Conservation (phyloP, 2,888 invertebrate species). For the Microchrysa polita region DNA sequence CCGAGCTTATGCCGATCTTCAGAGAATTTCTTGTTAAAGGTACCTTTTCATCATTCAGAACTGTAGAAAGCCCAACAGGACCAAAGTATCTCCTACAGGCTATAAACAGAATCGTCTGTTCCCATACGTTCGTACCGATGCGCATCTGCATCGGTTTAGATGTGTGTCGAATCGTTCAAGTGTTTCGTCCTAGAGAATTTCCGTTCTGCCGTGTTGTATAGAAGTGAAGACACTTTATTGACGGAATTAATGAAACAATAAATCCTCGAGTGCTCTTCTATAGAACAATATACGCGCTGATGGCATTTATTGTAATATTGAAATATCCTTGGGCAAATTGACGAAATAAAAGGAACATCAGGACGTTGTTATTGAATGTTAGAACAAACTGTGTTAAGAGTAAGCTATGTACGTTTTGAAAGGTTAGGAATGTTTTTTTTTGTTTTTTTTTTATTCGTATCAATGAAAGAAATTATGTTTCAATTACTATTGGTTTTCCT, state of each 20-base stretch:
- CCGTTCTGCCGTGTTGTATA: neutral
- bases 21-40: no score
- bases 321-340: conserved; percentile 37
- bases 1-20: no score
- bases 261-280: conserved; percentile 33
- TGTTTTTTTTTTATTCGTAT: no score
- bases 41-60: neutral
- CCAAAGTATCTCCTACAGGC: neutral
- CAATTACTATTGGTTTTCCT: no score
- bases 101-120: no score
- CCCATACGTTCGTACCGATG: neutral
- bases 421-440: no score
- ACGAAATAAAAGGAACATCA: conserved; percentile 26
- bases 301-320: conserved; percentile 36
- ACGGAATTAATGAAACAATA: conserved; percentile 39
- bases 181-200: neutral
- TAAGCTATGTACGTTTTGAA: conserved; percentile 32
- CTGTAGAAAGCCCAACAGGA: neutral
- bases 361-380: neutral
- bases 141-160: neutral
- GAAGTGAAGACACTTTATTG: conserved; percentile 26
- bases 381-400: conserved; percentile 42
- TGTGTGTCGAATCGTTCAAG: neutral
- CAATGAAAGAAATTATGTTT: no score
- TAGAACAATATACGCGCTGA: conserved; percentile 10